Conservation (phyloP, 2,113 vertebrate genomes). For the Ondatra zibethicus region DNA sequence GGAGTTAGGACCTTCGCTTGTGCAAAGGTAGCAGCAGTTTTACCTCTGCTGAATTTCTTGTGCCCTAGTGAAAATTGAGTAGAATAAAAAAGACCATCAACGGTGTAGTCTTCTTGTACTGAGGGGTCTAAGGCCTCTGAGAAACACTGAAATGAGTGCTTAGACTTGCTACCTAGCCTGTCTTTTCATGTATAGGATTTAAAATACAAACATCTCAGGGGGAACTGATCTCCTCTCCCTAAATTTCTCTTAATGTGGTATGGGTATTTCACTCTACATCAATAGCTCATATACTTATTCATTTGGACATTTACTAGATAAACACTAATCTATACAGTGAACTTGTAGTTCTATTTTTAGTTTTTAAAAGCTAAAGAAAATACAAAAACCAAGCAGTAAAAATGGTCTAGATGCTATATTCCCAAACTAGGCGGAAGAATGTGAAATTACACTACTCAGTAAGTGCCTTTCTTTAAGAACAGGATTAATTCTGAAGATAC, state of each 20-base stretch:
- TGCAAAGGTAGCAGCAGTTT: neutral
- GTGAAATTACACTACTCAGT: neutral
- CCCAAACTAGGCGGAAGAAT: constrained; percentile 16
- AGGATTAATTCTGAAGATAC: constrained; percentile 4
- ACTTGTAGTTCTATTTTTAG: neutral
- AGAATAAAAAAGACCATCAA: neutral
- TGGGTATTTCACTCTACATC: neutral
- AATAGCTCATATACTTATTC: neutral
- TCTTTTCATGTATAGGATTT: neutral
- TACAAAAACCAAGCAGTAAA: neutral
- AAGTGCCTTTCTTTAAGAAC: constrained; percentile 28
- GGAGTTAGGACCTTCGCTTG: neutral
- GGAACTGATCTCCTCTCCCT: neutral
- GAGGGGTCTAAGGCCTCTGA: neutral
- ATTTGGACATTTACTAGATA: constrained; percentile 34
- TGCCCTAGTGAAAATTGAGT: neutral
- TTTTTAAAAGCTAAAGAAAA: constrained; percentile 30
- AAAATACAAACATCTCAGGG: neutral
- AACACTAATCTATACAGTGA: neutral
- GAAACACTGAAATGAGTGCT: neutral
- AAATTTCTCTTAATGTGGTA: neutral
- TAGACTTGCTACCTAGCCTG: neutral
- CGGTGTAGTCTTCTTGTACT: neutral
- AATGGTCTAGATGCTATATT: neutral
- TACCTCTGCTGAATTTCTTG: neutral